Base-by-base conservation (phyloP, 2,797 vertebrate genomes). In the Eremophila alpestris region DNA sequence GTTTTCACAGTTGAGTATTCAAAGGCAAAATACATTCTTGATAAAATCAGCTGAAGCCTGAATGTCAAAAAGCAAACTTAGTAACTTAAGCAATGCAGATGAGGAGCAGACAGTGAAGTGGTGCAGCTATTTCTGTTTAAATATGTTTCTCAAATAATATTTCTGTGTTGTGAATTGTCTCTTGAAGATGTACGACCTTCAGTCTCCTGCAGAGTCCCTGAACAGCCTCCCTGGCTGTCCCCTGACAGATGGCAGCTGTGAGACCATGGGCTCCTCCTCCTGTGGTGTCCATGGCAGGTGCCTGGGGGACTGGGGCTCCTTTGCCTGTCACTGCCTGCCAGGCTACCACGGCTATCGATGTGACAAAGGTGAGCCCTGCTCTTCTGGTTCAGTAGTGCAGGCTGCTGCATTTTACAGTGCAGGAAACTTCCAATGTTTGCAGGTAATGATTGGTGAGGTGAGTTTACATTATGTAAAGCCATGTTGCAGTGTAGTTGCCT, bases 101-200 rank as follows among this genome's bases (percentile, higher is more conserved):
- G 63, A 81, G 60, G 71, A 85, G 7, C 73, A 59, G 13, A 41
- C 46, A 40, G 22, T 26, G 48, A 36, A 8, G 5, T 45, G 18
- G 21, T 49, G 6, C 27, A 71, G 36, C 38, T 77, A 10, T 74
- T 94, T 74, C 46, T 85, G 26, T 45, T 76, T n/a, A 51, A 62
- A 8, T 60, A 1, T 34, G 19, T 78, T 86, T 83, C 11, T 88
- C 27, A 9, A 62, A 58, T 30, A 49, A 46, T 27, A 23, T 65
- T 73, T 87, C 3, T 9, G 9, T 78, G 55, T 70, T 22, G 11
- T 10, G 16, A 16, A 63, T 93, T 93, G 76, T 90, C 45, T 85
- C 54, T 96, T 89, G 81, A 97, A 99, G 99, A 96, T 99, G 5
- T 99, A 98, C 80, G 98, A 99, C 97, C 95, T 99, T 93, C 98